Conservation (phyloP, 2,113 vertebrate genomes). For the Mesitornis unicolor region DNA sequence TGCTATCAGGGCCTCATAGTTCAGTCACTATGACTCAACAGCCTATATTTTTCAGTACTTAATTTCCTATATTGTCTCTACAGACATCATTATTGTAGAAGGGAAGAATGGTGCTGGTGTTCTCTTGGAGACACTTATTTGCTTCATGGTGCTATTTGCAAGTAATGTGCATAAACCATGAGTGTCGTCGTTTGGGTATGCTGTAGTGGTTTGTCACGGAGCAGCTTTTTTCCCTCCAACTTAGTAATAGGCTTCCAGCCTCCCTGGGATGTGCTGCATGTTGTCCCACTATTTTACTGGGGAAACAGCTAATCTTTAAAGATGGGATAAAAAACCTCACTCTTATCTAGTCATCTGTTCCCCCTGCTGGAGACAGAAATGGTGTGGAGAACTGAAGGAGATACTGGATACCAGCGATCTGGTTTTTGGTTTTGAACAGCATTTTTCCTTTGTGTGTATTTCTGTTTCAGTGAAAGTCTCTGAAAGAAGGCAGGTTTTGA, state of each 20-base stretch:
- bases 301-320: background rate
- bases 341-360: background rate
- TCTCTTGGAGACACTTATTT: background rate
- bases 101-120: background rate
- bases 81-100: background rate
- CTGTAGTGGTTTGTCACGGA: background rate
- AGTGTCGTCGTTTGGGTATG: background rate
- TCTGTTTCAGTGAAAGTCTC: background rate
- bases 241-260: background rate
- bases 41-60: background rate
- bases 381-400: rapidly evolving
- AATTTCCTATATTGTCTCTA: background rate
- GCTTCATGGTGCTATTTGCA: background rate
- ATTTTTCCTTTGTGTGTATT: background rate
- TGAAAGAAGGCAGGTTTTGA: background rate
- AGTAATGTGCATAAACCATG: background rate
- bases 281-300: background rate
- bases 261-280: background rate
- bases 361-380: background rate
- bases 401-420: background rate
- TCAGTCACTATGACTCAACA: background rate
- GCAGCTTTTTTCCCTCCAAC: background rate
- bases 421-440: background rate
- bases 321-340: background rate
- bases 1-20: background rate